Evolutionary conservation across 2,797 vertebrate genomes (phyloP).

Genomic region (Thripadectes ignobilis): DNA sequence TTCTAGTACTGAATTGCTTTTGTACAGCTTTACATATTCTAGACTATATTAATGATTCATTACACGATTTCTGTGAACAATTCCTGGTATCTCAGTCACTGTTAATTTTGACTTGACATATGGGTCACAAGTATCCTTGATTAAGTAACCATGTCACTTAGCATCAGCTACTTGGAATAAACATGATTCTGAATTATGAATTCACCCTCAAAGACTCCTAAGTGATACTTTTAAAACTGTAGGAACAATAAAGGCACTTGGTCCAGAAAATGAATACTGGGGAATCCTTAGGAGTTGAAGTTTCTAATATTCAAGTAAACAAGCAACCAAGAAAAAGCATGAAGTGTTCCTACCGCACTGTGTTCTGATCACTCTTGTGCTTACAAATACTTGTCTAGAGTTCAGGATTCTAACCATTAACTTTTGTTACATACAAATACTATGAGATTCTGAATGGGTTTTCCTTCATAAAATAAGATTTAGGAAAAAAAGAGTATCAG

Average conservation of each 20-base stretch:
- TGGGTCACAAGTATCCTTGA: not conserved
- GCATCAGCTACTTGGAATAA: not conserved
- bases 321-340: not conserved
- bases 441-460: not conserved
- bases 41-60: not conserved
- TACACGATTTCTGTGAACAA: not conserved
- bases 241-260: not conserved
- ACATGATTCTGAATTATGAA: not conserved
- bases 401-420: not conserved
- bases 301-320: not conserved
- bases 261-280: not conserved
- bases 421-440: not conserved
- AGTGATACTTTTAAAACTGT: not conserved
- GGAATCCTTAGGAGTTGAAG: not conserved
- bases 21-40: not conserved
- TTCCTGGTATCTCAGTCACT: not conserved
- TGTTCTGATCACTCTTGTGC: not conserved
- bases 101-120: not conserved
- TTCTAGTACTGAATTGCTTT: not conserved
- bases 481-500: not conserved
- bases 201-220: not conserved
- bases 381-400: not conserved
- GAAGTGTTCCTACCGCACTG: not conserved
- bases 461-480: not conserved
- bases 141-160: not conserved